Evolutionary conservation across 1,140 invertebrate species (phyloP).

Genomic region (Pogonus chalceus): DNA sequence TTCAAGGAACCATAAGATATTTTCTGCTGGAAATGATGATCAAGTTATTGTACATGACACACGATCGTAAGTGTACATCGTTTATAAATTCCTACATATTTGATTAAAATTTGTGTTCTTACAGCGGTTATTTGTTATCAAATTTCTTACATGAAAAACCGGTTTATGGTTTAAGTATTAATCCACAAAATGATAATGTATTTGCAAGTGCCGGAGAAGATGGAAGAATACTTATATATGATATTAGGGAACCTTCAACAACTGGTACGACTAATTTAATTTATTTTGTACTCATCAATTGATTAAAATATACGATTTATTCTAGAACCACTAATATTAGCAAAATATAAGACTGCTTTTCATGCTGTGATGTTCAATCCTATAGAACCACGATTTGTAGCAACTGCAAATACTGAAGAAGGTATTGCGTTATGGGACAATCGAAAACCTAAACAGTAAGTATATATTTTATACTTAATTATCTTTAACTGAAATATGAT

Average conservation of each 20-base stretch:
- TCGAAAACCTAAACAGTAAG: constrained; percentile 69
- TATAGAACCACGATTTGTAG: constrained; percentile 64
- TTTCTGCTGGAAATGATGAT: constrained; percentile 91
- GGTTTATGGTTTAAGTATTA: constrained; percentile 78
- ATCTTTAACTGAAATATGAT: not conserved
- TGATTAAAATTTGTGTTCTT: constrained; percentile 22
- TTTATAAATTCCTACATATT: too few relatives aligned
- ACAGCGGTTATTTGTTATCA: constrained; percentile 58
- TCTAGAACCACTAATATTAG: constrained; percentile 51
- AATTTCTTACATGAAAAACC: constrained; percentile 77
- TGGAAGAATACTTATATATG: constrained; percentile 75
- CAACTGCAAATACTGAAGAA: constrained; percentile 81
- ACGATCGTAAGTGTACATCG: constrained; percentile 49
- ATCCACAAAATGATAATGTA: constrained; percentile 72
- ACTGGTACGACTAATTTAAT: constrained; percentile 34
- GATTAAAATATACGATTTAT: constrained; percentile 7
- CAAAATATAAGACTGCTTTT: constrained; percentile 62
- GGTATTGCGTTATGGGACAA: constrained; percentile 85
- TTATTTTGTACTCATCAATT: not conserved
- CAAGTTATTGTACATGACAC: constrained; percentile 83
- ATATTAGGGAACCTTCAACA: constrained; percentile 57
- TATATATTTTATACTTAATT: constrained; percentile 12
- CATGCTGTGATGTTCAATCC: constrained; percentile 90
- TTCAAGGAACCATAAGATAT: constrained; percentile 65
- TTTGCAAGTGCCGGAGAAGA: constrained; percentile 87